phyloP scores from a whole-genome alignment of 2,888 invertebrate species.

The Harpalus rubripes region DNA sequence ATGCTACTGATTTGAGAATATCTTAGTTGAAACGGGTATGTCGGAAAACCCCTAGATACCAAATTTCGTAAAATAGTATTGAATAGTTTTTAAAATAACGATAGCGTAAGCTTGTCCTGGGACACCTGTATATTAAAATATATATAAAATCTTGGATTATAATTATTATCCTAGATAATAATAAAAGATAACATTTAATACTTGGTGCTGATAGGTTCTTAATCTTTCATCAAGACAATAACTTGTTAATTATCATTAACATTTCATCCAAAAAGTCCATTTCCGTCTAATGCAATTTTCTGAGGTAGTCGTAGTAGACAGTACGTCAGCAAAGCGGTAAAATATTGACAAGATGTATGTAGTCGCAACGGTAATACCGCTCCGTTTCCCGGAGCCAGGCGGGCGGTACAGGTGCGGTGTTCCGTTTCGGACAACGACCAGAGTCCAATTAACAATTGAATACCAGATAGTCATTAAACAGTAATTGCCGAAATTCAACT shows the following conservation, averaged over 20 bases:
- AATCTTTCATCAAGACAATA: not conserved
- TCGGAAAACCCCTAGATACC: no score
- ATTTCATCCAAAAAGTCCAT: slow-evolving; percentile 9
- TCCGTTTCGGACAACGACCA: slow-evolving; percentile 59
- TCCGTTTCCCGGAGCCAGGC: slow-evolving; percentile 16
- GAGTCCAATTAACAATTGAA: slow-evolving; percentile 64
- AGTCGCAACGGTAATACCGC: slow-evolving; percentile 41
- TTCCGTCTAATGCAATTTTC: slow-evolving; percentile 42
- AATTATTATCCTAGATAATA: no score
- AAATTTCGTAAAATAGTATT: no score
- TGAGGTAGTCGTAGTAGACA: slow-evolving; percentile 21
- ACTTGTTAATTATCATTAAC: slow-evolving; percentile 5
- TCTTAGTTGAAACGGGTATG: no score
- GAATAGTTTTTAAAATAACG: no score
- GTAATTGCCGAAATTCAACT: slow-evolving; percentile 60
- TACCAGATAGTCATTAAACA: slow-evolving; percentile 64
- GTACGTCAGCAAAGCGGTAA: slow-evolving; percentile 42
- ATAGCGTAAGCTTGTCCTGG: no score
- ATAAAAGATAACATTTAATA: not conserved
- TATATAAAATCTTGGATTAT: no score
- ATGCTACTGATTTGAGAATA: no score
- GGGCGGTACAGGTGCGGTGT: slow-evolving; percentile 48
- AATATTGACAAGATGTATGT: slow-evolving; percentile 55
- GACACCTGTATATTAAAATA: no score
- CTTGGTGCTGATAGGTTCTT: not conserved